Percentiles rank a stretch among this genome's conserved stretches.
phyloP scores from a whole-genome alignment of 23 tunicate species.

The Trididemnum nubilum region DNA sequence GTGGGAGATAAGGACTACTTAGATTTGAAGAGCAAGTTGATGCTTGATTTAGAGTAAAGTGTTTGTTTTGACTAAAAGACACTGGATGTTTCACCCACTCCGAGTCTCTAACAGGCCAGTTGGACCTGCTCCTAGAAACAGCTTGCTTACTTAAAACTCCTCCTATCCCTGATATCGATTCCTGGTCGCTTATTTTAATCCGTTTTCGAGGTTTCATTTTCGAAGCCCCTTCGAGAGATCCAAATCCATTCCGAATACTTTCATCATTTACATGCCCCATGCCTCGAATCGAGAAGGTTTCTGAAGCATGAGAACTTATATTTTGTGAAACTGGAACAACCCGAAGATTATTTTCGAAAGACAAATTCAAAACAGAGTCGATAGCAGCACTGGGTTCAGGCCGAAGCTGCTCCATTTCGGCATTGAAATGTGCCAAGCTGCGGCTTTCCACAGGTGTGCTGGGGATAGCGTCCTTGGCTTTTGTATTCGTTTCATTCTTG shows the following conservation, averaged over 20 bases:
- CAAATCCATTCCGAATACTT: neutral
- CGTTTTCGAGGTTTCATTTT: neutral
- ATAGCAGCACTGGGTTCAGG: neutral
- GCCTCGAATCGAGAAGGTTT: too few relatives aligned
- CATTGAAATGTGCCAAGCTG: neutral
- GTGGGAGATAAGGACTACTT: neutral
- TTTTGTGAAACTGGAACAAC: too few relatives aligned
- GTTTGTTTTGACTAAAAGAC: too few relatives aligned
- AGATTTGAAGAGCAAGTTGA: too few relatives aligned
- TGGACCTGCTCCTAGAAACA: neutral
- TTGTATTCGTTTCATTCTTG: too few relatives aligned
- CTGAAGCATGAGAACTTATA: too few relatives aligned
- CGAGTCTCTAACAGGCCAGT: neutral
- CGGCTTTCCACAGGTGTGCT: neutral
- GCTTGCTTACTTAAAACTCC: slow-evolving; percentile 4
- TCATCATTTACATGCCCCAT: neutral
- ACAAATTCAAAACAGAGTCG: neutral
- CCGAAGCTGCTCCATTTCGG: neutral
- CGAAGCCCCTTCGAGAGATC: neutral
- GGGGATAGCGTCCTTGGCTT: neutral
- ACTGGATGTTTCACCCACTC: neutral
- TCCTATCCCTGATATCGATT: neutral
- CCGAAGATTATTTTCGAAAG: neutral
- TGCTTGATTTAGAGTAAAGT: too few relatives aligned
- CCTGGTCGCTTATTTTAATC: neutral